phyloP scores from a whole-genome alignment of 2,797 vertebrate species.

The Poliocrania exsul region DNA sequence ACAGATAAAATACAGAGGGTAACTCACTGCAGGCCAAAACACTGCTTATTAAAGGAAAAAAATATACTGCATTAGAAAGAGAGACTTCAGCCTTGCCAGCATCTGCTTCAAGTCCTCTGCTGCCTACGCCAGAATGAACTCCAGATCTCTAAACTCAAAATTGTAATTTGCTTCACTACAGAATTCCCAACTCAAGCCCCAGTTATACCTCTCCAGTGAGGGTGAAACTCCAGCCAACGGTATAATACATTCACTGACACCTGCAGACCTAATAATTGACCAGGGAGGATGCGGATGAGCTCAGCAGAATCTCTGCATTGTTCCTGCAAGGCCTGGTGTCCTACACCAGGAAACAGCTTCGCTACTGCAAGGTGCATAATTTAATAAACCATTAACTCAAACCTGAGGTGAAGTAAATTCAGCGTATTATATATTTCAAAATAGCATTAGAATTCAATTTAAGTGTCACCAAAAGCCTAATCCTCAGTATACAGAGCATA shows the following conservation, averaged over 20 bases:
- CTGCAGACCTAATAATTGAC: conserved; percentile 37
- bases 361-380: conserved; percentile 47
- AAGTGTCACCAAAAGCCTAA: conserved; percentile 67
- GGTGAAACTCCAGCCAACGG: background rate
- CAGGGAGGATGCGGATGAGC: conserved; percentile 26
- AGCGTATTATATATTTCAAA: conserved; percentile 63
- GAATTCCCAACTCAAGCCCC: background rate
- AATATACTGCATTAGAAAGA: background rate
- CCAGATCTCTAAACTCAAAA: background rate
- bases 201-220: background rate
- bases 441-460: conserved; percentile 74
- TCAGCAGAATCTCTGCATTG: conserved; percentile 33
- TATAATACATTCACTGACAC: background rate
- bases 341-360: background rate
- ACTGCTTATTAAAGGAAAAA: background rate
- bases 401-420: conserved; percentile 70
- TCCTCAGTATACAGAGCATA: conserved; percentile 40
- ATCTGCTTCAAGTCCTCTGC: background rate
- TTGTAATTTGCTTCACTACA: background rate
- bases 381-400: conserved; percentile 71
- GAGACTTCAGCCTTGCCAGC: background rate
- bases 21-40: background rate
- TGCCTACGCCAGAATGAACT: background rate
- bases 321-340: background rate
- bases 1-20: background rate